A percentile compares a stretch with the other conserved stretches of the same genome.
phyloP scores from a whole-genome alignment of 2,888 invertebrate genomes.

The Apamea epomidion region DNA sequence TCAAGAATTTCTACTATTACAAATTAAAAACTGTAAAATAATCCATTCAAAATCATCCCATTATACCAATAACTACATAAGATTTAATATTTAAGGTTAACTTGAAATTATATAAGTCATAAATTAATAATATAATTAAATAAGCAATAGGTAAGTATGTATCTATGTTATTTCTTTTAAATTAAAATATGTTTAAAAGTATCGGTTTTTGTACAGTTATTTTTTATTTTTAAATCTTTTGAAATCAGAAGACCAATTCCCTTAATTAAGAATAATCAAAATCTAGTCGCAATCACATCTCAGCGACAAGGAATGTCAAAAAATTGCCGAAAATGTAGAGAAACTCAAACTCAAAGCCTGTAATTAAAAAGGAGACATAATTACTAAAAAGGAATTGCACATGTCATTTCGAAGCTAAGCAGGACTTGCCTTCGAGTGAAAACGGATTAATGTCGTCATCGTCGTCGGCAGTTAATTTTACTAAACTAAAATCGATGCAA shows the following conservation, averaged over 20 bases:
- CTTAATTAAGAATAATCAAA: no score
- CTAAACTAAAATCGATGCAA: not conserved
- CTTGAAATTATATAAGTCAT: constrained; percentile 27
- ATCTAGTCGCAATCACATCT: no score
- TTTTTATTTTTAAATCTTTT: not conserved
- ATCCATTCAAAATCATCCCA: not conserved
- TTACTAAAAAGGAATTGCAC: not conserved
- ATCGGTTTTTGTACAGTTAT: not conserved
- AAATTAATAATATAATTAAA: constrained; percentile 21
- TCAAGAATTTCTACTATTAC: not conserved
- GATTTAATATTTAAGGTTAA: constrained; percentile 26
- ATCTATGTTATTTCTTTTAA: constrained; percentile 8
- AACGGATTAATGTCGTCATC: not conserved
- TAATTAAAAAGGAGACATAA: no score
- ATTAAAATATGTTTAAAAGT: constrained; percentile 31
- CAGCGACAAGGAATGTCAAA: no score
- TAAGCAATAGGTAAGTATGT: constrained; percentile 2
- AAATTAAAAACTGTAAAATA: not conserved
- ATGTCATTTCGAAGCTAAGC: not conserved
- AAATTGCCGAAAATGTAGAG: no score
- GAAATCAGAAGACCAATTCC: not conserved
- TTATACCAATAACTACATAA: not conserved
- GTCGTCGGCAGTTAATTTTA: not conserved
- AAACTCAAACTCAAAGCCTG: not conserved
- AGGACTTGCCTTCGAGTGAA: no score